Conservation (phyloP, 2,888 invertebrate genomes). For the Mellilla xanthometata region DNA sequence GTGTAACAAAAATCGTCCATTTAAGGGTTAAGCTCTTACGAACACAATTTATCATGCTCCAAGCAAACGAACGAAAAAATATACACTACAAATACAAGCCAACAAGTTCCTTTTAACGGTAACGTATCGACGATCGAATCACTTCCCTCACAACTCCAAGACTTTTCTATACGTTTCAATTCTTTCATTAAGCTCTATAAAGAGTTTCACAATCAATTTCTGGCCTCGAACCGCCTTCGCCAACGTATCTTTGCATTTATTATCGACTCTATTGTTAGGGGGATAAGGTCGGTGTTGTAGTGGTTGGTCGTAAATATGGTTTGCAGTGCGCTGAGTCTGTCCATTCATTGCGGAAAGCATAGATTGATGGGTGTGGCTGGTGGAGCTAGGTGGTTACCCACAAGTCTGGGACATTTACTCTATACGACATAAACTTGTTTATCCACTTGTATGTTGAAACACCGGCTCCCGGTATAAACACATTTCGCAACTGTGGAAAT, state of each 20-base stretch:
- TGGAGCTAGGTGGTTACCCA: slow-evolving; percentile 65
- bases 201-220: slow-evolving; percentile 77
- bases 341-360: slow-evolving; percentile 77
- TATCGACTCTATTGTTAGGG: slow-evolving; percentile 29
- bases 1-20: too few relatives aligned
- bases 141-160: slow-evolving; percentile 16
- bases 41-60: too few relatives aligned
- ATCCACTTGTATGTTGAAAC: too few relatives aligned
- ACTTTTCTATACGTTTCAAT: slow-evolving; percentile 72
- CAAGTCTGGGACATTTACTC: slow-evolving; percentile 48
- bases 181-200: slow-evolving; percentile 77
- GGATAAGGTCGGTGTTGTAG: slow-evolving; percentile 36
- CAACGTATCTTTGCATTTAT: slow-evolving; percentile 31
- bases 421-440: slow-evolving; percentile 48
- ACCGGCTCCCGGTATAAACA: too few relatives aligned
- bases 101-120: slow-evolving; percentile 6
- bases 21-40: too few relatives aligned
- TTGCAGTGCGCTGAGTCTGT: slow-evolving; percentile 59
- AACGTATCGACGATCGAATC: slow-evolving; percentile 17
- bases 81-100: not conserved
- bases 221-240: slow-evolving; percentile 53
- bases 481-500: too few relatives aligned
- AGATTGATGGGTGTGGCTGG: slow-evolving; percentile 74
- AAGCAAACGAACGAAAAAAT: too few relatives aligned
- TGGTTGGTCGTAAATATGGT: slow-evolving; percentile 25